phyloP scores from a whole-genome alignment of 2,113 vertebrate species.

The Paracyprichromis sp. region DNA sequence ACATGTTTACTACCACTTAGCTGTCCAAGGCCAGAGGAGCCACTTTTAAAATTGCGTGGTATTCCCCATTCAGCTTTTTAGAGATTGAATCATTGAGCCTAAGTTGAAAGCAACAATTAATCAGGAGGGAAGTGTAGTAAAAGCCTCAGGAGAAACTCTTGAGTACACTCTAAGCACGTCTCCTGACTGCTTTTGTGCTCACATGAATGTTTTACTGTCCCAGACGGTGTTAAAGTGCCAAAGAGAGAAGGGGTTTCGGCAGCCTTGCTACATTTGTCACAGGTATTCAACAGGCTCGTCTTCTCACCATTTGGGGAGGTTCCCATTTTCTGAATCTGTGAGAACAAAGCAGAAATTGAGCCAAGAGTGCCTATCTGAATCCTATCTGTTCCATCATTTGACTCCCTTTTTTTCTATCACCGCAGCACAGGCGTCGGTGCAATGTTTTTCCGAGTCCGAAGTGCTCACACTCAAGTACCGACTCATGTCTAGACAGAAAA shows the following conservation, averaged over 20 bases:
- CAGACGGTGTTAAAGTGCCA: not conserved
- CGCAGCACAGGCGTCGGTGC: not conserved
- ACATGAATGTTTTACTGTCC: not conserved
- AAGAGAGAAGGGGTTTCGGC: not conserved
- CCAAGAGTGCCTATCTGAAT: not conserved
- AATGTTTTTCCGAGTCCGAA: not conserved
- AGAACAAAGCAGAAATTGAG: not conserved
- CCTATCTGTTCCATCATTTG: not conserved
- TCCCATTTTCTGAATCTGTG: not conserved
- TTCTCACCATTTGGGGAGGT: not conserved
- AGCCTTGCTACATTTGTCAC: not conserved
- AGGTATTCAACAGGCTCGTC: not conserved
- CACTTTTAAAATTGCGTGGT: not conserved
- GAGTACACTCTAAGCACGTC: not conserved
- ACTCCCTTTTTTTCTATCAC: not conserved
- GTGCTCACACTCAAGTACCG: not conserved
- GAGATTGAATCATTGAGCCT: not conserved
- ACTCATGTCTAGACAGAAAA: slow-evolving; percentile 52
- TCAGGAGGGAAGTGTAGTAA: not conserved
- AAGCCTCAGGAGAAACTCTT: not conserved
- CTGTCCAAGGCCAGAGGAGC: not conserved
- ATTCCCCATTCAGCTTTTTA: not conserved
- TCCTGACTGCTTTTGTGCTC: not conserved
- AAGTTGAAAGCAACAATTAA: slow-evolving; percentile 24
- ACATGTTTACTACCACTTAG: not conserved